phyloP scores from a whole-genome alignment of 2,888 invertebrate species.

The Ormia ochracea region DNA sequence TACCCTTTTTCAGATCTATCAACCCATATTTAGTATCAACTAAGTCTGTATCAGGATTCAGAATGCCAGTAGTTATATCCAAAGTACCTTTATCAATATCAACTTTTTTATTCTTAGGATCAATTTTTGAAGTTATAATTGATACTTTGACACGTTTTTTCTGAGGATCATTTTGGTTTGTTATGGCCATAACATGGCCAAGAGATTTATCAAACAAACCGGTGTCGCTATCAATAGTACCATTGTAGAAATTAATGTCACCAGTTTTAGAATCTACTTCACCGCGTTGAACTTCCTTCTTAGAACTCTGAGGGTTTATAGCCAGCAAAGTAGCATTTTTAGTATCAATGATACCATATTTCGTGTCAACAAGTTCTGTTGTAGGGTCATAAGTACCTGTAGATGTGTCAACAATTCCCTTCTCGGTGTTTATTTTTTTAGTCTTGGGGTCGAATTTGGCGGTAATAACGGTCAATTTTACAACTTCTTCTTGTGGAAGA shows the following conservation, averaged over 20 bases:
- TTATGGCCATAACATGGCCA: conserved; percentile 83
- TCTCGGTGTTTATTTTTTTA: conserved; percentile 68
- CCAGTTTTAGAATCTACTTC: conserved; percentile 82
- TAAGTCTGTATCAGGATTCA: conserved; percentile 82
- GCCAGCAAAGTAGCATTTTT: conserved; percentile 82
- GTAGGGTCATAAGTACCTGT: conserved; percentile 75
- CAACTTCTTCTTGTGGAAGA: conserved; percentile 72
- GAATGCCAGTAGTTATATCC: conserved; percentile 82
- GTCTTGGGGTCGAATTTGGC: conserved; percentile 35
- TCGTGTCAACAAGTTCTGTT: conserved; percentile 79
- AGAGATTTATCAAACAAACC: conserved; percentile 82
- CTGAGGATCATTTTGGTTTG: conserved; percentile 80
- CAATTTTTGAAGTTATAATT: conserved; percentile 83
- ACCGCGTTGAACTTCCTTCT: conserved; percentile 81
- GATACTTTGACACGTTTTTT: conserved; percentile 84
- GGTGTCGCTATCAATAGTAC: conserved; percentile 82
- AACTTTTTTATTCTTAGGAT: conserved; percentile 83
- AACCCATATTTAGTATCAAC: conserved; percentile 85
- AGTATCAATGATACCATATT: conserved; percentile 84
- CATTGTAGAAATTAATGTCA: conserved; percentile 81
- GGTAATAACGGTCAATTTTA: conserved; percentile 25
- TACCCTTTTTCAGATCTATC: conserved; percentile 82
- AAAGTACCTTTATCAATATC: conserved; percentile 81
- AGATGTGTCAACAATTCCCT: conserved; percentile 70
- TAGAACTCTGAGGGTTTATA: conserved; percentile 81